phyloP scores from a whole-genome alignment of 1,140 invertebrate species.

The Drosophila prosaltans region DNA sequence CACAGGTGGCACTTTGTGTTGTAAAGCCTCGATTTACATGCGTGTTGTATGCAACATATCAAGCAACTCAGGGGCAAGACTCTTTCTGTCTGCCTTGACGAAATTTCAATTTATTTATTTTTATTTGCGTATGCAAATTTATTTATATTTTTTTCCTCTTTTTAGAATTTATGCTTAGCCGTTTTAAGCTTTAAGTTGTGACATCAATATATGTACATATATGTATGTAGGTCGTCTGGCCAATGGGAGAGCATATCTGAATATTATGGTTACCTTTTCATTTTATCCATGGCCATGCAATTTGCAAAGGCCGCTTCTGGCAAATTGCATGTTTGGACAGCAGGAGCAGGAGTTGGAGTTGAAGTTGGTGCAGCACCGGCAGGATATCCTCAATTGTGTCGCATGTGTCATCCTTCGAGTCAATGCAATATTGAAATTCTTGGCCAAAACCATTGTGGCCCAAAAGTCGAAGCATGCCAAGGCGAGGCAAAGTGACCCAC shows the following conservation, averaged over 20 bases:
- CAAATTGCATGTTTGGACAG: conserved; percentile 4
- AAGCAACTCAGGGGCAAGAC: not conserved
- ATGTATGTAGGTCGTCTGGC: not conserved
- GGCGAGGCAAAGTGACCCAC: conserved; percentile 12
- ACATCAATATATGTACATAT: not conserved
- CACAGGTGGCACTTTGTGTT: conserved; percentile 72
- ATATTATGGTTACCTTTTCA: not conserved
- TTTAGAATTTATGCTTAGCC: not conserved
- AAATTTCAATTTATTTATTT: conserved; percentile 78
- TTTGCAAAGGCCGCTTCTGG: not conserved
- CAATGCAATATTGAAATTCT: conserved; percentile 24
- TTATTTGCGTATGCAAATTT: conserved; percentile 77
- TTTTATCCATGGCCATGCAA: not conserved
- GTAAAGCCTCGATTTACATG: conserved; percentile 76
- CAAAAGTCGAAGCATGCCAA: not conserved
- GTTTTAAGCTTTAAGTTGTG: not conserved
- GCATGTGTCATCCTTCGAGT: conserved; percentile 5
- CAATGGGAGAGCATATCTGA: too few species aligned
- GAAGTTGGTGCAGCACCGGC: not conserved
- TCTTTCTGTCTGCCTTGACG: conserved; percentile 28
- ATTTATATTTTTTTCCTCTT: conserved; percentile 10
- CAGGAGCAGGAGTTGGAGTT: not conserved
- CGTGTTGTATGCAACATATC: conserved; percentile 42
- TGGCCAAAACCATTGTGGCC: conserved; percentile 5
- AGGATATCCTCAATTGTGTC: not conserved